Evolutionary conservation across 2,888 invertebrate genomes (phyloP).

Genomic region (Pandemis cinnamomeana): DNA sequence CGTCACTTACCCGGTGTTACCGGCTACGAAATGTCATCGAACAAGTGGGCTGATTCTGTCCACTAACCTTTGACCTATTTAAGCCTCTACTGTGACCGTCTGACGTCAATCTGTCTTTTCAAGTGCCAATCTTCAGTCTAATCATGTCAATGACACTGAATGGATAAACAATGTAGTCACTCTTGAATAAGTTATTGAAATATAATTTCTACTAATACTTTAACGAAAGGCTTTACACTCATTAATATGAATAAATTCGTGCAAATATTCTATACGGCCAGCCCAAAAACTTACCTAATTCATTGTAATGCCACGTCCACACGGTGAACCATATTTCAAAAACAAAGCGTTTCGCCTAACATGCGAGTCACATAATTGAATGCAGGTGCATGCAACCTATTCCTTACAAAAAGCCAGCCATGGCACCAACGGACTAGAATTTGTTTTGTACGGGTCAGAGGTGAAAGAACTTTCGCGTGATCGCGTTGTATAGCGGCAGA

Average conservation of each 20-base stretch:
- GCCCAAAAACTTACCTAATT: constrained; percentile 4
- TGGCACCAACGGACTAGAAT: constrained; percentile 42
- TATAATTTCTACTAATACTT: too few species aligned
- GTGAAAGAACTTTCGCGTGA: constrained; percentile 78
- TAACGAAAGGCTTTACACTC: too few species aligned
- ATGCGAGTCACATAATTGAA: constrained; percentile 37
- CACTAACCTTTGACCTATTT: not conserved
- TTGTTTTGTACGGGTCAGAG: constrained; percentile 70
- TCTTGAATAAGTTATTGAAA: too few species aligned
- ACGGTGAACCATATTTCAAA: constrained; percentile 19
- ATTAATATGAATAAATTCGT: not conserved
- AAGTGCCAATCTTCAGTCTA: not conserved
- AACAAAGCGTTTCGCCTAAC: constrained; percentile 24
- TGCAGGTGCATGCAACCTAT: constrained; percentile 38
- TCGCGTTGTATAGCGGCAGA: constrained; percentile 62
- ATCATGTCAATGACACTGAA: not conserved
- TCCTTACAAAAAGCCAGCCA: constrained; percentile 32
- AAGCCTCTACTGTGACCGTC: not conserved
- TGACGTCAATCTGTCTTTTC: not conserved
- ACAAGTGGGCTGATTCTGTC: not conserved
- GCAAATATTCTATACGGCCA: not conserved
- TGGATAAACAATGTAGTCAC: too few species aligned
- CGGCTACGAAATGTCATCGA: not conserved
- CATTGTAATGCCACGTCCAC: constrained; percentile 17
- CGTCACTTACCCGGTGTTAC: not conserved